Percentiles rank a stretch among this genome's conserved stretches.
Conservation (phyloP, 1,140 invertebrate genomes). For the Micrasema minimum region DNA sequence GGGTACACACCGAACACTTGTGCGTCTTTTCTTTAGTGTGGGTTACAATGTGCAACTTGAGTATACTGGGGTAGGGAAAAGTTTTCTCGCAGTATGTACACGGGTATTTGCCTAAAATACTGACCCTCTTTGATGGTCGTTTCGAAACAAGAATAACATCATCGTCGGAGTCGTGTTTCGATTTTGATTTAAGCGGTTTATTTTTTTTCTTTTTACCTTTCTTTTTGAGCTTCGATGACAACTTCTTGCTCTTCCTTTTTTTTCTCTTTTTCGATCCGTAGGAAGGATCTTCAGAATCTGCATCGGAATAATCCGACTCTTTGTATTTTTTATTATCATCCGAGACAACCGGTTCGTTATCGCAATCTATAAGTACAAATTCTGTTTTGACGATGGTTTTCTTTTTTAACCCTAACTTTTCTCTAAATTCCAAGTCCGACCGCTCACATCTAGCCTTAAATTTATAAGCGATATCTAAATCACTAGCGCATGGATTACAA, state of each 20-base stretch:
- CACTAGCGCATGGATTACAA: slow-evolving; percentile 30
- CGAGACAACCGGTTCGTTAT: slow-evolving; percentile 57
- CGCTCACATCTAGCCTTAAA: slow-evolving; percentile 58
- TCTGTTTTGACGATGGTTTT: slow-evolving; percentile 59
- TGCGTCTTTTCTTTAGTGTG: slow-evolving; percentile 69
- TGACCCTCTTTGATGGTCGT: slow-evolving; percentile 44
- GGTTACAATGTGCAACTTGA: slow-evolving; percentile 66
- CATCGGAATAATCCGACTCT: slow-evolving; percentile 57
- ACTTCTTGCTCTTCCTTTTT: slow-evolving; percentile 32
- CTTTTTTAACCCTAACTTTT: slow-evolving; percentile 60
- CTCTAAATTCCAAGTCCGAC: slow-evolving; percentile 58
- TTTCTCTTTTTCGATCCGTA: slow-evolving; percentile 36
- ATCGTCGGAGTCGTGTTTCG: slow-evolving; percentile 40
- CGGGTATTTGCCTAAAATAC: slow-evolving; percentile 49
- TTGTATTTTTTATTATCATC: slow-evolving; percentile 57
- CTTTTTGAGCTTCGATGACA: slow-evolving; percentile 19
- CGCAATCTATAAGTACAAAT: slow-evolving; percentile 62
- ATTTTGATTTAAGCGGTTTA: slow-evolving; percentile 2
- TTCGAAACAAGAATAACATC: slow-evolving; percentile 41
- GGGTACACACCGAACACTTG: slow-evolving; percentile 66
- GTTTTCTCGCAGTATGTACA: slow-evolving; percentile 57
- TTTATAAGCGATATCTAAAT: slow-evolving; percentile 51
- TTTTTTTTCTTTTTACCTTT: slow-evolving; percentile 30
- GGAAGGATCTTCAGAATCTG: slow-evolving; percentile 58
- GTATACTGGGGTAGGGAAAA: slow-evolving; percentile 64